phyloP scores from a whole-genome alignment of 2,113 vertebrate species.

The Neolamprologus longior region DNA sequence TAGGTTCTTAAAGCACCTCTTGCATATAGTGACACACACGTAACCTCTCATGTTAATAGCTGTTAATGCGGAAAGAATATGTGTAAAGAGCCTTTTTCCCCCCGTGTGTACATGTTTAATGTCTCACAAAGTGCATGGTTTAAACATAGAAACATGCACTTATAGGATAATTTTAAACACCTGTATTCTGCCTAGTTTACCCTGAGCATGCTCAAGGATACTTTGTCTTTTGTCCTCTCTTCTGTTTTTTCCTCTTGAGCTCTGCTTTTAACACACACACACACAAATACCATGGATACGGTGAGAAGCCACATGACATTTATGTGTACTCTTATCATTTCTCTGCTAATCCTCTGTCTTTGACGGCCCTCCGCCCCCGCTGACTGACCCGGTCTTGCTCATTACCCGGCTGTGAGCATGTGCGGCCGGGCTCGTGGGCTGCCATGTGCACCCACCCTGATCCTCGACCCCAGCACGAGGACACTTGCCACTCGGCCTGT shows the following conservation, averaged over 20 bases:
- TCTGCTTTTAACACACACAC: neutral
- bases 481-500: conserved; percentile 1
- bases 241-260: neutral
- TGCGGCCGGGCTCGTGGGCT: neutral
- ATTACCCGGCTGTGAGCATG: neutral
- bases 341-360: neutral
- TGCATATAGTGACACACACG: neutral
- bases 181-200: neutral
- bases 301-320: neutral
- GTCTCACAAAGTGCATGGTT: neutral
- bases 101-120: conserved; percentile 4
- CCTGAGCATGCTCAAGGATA: neutral
- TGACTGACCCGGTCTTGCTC: neutral
- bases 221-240: neutral
- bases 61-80: neutral
- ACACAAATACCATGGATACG: neutral
- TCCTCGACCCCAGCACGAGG: conserved; percentile 8
- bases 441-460: conserved; percentile 2
- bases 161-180: conserved; percentile 8
- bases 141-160: conserved; percentile 17
- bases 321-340: neutral
- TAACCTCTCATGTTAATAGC: neutral
- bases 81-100: neutral
- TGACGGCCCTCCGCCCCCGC: neutral
- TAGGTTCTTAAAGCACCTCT: neutral